A percentile compares a stretch with the other conserved stretches of the same genome.
Conservation (phyloP, 2,888 invertebrate genomes). For the Macrophya alboannulata region DNA sequence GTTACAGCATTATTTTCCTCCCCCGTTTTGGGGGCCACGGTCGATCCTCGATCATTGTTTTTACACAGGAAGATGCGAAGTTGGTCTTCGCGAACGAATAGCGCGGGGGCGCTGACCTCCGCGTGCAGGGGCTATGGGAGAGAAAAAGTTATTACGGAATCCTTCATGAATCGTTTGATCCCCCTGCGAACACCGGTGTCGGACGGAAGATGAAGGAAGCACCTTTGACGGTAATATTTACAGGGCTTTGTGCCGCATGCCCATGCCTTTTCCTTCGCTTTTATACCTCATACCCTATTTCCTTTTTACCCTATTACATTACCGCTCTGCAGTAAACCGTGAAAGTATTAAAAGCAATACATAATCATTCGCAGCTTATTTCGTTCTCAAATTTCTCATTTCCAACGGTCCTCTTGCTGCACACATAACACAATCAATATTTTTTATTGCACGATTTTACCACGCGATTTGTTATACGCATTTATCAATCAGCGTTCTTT, state of each 20-base stretch:
- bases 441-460: conserved; percentile 38
- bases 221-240: conserved; percentile 71
- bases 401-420: conserved; percentile 60
- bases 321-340: conserved; percentile 60
- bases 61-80: conserved; percentile 24
- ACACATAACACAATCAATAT: background rate
- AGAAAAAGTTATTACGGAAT: conserved; percentile 59
- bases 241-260: conserved; percentile 54
- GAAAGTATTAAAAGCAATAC: conserved; percentile 70
- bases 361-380: conserved; percentile 74
- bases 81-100: conserved; percentile 54
- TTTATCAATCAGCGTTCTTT: background rate
- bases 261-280: conserved; percentile 32
- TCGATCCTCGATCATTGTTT: conserved; percentile 50
- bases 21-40: conserved; percentile 19
- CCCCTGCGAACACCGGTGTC: conserved; percentile 45
- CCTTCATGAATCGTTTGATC: conserved; percentile 66
- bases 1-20: background rate
- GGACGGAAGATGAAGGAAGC: conserved; percentile 66
- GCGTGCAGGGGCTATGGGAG: conserved; percentile 50
- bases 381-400: conserved; percentile 70
- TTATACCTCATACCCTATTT: background rate
- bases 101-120: conserved; percentile 48
- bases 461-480: conserved; percentile 18
- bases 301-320: background rate